Percentiles rank a stretch among this genome's conserved stretches.
phyloP scores from a whole-genome alignment of 2,113 vertebrate genomes.

The Lepus timidus region DNA sequence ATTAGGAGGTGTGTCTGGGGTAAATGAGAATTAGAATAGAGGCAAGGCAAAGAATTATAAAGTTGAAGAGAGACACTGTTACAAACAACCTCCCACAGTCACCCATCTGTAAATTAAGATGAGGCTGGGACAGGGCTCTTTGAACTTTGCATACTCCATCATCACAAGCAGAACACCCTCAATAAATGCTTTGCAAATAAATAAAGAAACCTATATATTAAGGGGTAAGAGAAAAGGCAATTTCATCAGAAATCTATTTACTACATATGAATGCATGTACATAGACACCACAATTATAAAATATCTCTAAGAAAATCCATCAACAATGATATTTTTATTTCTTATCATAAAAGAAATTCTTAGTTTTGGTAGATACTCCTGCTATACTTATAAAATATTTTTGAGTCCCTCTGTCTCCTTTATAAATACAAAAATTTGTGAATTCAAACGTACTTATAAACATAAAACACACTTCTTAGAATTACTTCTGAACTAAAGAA shows the following conservation, averaged over 20 bases:
- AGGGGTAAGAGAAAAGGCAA: constrained; percentile 1
- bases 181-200: constrained; percentile 31
- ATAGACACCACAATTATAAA: constrained; percentile 38
- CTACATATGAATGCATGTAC: background rate
- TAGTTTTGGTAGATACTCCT: constrained; percentile 34
- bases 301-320: constrained; percentile 43
- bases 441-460: constrained; percentile 39
- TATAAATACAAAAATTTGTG: background rate
- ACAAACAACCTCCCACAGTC: background rate
- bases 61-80: background rate
- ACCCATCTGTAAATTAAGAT: background rate
- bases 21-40: background rate
- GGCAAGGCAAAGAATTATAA: constrained; percentile 24
- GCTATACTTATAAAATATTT: constrained; percentile 53
- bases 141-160: background rate
- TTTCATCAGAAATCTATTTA: constrained; percentile 30
- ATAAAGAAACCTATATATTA: background rate
- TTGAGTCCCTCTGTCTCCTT: background rate
- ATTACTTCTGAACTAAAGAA: constrained; percentile 53
- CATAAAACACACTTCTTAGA: constrained; percentile 28
- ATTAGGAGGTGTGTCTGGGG: background rate
- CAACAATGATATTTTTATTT: constrained; percentile 25
- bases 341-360: constrained; percentile 43
- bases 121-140: background rate
- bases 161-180: background rate